Conservation (phyloP, 2,113 vertebrate species). For the Heptranchias perlo region DNA sequence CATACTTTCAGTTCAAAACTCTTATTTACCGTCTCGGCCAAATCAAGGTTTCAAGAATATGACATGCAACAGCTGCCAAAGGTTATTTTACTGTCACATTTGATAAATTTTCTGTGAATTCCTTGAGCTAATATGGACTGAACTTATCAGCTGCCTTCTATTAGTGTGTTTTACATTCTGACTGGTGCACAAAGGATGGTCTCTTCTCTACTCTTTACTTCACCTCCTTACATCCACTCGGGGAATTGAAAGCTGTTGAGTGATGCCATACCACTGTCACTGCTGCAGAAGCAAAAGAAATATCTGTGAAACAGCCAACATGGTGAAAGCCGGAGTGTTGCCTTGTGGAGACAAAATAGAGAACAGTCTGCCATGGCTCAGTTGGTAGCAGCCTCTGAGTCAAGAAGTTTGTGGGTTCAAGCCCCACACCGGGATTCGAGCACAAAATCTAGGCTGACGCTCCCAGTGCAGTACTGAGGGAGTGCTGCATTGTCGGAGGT, state of each 20-base stretch:
- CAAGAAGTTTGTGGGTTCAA: background rate
- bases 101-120: constrained; percentile 24
- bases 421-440: no score
- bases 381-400: background rate
- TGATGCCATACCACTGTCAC: constrained; percentile 5
- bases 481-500: background rate
- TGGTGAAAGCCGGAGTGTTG: background rate
- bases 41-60: background rate
- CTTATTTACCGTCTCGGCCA: background rate
- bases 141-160: constrained; percentile 19
- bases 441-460: no score
- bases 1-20: background rate
- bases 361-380: background rate
- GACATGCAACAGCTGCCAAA: constrained; percentile 4
- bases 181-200: background rate
- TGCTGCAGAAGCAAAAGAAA: background rate
- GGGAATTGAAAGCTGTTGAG: constrained; percentile 5
- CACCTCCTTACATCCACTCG: background rate
- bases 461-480: no score
- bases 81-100: constrained; percentile 20
- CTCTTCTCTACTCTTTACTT: background rate
- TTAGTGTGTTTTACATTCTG: background rate
- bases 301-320: background rate
- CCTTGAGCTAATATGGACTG: constrained; percentile 10
- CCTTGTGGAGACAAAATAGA: background rate